These are phyloP conservation scores for Pseudoatta argentina DNA, from an alignment of 1,140 invertebrate species.

Conservation along the genomic window DNA sequence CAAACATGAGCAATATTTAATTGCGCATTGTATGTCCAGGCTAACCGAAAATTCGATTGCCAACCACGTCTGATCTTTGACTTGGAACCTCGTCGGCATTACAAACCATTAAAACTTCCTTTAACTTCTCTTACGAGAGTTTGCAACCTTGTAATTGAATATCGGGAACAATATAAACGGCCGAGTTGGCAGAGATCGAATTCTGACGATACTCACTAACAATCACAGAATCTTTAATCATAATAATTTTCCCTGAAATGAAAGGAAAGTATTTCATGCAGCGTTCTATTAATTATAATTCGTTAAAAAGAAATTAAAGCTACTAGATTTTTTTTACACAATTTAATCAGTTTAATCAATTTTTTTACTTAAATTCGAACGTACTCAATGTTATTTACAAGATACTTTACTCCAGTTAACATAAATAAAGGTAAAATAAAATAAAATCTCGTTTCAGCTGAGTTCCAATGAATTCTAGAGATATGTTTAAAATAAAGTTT, in stretches of 20 bases:
- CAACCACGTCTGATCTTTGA: slow-evolving; percentile 59
- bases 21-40: slow-evolving; percentile 15
- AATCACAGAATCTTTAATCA: slow-evolving; percentile 48
- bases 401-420: neutral
- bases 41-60: slow-evolving; percentile 57
- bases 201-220: neutral
- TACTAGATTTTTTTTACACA: neutral
- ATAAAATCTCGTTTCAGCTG: neutral
- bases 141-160: slow-evolving; percentile 57
- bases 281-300: slow-evolving; percentile 13
- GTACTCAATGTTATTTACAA: slow-evolving; percentile 1
- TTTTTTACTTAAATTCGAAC: slow-evolving; percentile 7
- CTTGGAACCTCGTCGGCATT: slow-evolving; percentile 42
- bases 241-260: neutral
- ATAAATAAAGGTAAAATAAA: slow-evolving; percentile 1
- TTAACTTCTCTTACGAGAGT: slow-evolving; percentile 45
- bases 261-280: slow-evolving; percentile 13
- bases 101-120: slow-evolving; percentile 60
- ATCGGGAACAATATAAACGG: slow-evolving; percentile 63
- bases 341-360: neutral
- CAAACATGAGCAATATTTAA: slow-evolving; percentile 39
- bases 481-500: neutral
- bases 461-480: neutral
- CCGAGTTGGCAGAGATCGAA: slow-evolving; percentile 43
- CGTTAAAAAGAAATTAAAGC: neutral